phyloP scores from a whole-genome alignment of 2,113 vertebrate genomes.

The Seriola quinqueradiata region DNA sequence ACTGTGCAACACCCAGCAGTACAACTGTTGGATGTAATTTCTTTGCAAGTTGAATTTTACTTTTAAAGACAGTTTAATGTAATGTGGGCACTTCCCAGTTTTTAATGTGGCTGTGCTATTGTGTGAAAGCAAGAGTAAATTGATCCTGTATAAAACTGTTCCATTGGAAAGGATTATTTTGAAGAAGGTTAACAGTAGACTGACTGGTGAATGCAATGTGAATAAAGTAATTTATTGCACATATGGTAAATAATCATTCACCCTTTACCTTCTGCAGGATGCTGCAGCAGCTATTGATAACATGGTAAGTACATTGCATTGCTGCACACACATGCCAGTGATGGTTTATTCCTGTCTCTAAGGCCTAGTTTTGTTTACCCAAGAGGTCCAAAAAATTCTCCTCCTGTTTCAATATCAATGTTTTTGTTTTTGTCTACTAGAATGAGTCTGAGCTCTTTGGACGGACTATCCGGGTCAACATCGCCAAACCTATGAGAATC shows the following conservation, averaged over 20 bases:
- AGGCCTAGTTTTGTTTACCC: background rate
- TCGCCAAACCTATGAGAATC: slow-evolving; percentile 97
- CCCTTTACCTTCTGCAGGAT: slow-evolving; percentile 83
- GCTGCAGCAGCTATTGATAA: slow-evolving; percentile 97
- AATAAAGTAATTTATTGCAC: too few relatives aligned
- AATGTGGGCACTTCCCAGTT: background rate
- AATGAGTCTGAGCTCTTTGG: slow-evolving; percentile 98
- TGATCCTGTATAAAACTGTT: background rate
- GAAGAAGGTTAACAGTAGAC: background rate
- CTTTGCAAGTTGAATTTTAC: background rate
- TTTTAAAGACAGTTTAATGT: background rate
- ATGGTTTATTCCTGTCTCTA: background rate
- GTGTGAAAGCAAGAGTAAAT: background rate
- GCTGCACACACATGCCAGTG: background rate
- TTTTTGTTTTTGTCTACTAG: slow-evolving; percentile 73
- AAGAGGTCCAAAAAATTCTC: background rate
- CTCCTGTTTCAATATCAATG: background rate
- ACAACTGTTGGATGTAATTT: background rate
- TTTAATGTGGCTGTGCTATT: background rate
- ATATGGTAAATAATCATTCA: too few relatives aligned
- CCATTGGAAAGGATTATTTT: background rate
- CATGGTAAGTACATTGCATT: slow-evolving; percentile 86
- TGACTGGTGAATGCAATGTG: background rate
- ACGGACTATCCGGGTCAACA: slow-evolving; percentile 95
- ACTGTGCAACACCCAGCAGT: background rate